phyloP scores from a whole-genome alignment of 2,113 vertebrate genomes.

The Lepus americanus region DNA sequence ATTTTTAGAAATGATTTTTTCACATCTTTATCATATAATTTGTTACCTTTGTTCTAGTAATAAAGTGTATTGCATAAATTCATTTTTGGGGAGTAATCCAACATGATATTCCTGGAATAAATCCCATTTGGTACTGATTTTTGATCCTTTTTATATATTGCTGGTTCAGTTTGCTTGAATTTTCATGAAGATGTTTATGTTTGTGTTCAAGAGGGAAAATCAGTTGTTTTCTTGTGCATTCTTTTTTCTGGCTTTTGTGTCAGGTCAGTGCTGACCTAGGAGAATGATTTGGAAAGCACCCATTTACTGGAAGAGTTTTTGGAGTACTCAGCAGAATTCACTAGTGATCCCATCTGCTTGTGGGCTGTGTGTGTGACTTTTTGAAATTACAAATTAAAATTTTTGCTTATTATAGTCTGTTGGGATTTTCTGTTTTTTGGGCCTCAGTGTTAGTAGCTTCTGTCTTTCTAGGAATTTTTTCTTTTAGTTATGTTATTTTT shows the following conservation, averaged over 20 bases:
- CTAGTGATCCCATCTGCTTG: background rate
- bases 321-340: background rate
- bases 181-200: background rate
- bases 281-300: background rate
- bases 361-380: background rate
- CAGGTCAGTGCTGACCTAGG: background rate
- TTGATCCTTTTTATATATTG: slow-evolving; percentile 16
- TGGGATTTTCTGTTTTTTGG: background rate
- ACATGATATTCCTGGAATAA: background rate
- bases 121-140: background rate
- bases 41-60: slow-evolving; percentile 23
- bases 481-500: background rate
- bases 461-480: slow-evolving; percentile 2
- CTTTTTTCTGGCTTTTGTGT: slow-evolving; percentile 38
- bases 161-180: background rate
- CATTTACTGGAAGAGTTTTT: slow-evolving; percentile 36
- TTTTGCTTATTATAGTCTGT: background rate
- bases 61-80: background rate
- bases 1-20: slow-evolving; percentile 16
- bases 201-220: slow-evolving; percentile 29
- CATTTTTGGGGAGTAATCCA: slow-evolving; percentile 16
- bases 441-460: background rate
- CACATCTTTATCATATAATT: background rate
- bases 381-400: slow-evolving; percentile 3
- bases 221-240: background rate